Conservation (phyloP, 2,797 vertebrate species). For the Smutsia temminckii region DNA sequence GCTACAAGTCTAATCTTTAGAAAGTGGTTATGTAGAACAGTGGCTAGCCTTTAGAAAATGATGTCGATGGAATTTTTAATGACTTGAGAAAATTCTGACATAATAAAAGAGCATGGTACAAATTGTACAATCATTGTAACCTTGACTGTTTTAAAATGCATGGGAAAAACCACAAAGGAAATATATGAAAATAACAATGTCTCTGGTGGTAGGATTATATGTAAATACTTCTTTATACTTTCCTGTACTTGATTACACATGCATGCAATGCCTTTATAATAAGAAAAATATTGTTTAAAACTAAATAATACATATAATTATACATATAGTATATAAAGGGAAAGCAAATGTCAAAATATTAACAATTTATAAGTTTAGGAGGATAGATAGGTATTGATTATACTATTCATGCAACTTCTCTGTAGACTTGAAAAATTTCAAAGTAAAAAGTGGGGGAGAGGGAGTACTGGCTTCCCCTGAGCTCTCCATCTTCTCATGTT, state of each 20-base stretch:
- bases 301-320: background rate
- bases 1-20: background rate
- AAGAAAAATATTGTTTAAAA: constrained; percentile 7
- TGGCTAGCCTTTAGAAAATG: background rate
- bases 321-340: background rate
- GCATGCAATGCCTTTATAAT: background rate
- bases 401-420: background rate
- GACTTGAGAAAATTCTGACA: background rate
- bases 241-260: background rate
- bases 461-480: background rate
- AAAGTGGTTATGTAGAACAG: background rate
- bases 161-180: background rate
- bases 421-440: background rate
- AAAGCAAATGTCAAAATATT: background rate
- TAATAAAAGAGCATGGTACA: background rate
- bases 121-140: background rate
- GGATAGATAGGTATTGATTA: background rate
- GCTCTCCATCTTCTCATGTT: background rate
- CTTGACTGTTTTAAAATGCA: background rate
- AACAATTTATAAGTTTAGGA: background rate
- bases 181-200: background rate
- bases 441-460: background rate
- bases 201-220: background rate
- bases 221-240: background rate
- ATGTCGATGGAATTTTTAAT: background rate